Conservation (phyloP, 2,113 vertebrate genomes). For the Rafetus swinhoei region DNA sequence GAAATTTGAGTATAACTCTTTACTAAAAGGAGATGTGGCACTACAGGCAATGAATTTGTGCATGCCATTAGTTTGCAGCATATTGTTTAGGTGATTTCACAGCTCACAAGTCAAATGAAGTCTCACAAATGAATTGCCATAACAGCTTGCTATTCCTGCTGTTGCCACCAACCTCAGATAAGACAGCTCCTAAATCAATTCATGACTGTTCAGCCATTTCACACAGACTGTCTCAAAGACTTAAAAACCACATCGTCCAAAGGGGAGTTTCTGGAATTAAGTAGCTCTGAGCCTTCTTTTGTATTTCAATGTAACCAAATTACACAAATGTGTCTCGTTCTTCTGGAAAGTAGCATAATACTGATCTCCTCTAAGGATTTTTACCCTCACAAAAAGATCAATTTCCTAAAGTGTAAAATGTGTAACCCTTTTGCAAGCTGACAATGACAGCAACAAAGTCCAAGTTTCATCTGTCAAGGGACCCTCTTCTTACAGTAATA, state of each 20-base stretch:
- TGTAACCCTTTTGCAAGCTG: not conserved
- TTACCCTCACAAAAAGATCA: not conserved
- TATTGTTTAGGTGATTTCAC: not conserved
- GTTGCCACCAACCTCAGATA: not conserved
- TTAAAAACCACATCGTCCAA: not conserved
- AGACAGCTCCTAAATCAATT: not conserved
- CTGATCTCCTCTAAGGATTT: not conserved
- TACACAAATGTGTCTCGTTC: not conserved
- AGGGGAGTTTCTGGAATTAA: not conserved
- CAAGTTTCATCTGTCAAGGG: not conserved
- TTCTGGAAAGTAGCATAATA: not conserved
- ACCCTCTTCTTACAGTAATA: not conserved
- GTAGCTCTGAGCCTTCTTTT: not conserved
- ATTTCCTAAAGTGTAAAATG: not conserved
- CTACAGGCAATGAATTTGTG: not conserved
- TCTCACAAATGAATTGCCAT: not conserved
- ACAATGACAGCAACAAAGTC: not conserved
- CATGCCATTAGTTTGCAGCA: not conserved
- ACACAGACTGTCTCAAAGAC: not conserved
- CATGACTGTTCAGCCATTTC: not conserved
- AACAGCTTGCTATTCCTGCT: not conserved
- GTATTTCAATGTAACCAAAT: not conserved
- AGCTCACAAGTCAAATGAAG: not conserved
- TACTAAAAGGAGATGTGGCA: not conserved
- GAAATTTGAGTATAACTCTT: not conserved